Evolutionary conservation across 1,140 invertebrate species (phyloP), one percentile per base, ranked within the genome.

Genomic region (Drosophila aff.): DNA sequence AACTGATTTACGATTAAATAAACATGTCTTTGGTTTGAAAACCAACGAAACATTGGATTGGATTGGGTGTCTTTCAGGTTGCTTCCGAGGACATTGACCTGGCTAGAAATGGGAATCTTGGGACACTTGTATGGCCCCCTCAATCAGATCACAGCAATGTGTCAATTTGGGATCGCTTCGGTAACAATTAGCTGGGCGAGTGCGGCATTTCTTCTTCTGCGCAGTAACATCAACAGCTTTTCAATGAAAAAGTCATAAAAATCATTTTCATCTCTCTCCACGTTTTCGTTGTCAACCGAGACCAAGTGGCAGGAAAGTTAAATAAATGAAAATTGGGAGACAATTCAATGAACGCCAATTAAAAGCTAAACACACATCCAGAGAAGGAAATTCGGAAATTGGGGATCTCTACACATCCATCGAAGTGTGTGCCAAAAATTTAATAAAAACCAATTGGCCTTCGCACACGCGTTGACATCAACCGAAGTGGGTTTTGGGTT

Each of bases 321-420:
- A 18, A 68, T 68, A 69, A 60, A 23, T 72, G 69, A 61, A 78
- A 72, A 79, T 72, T 79, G 76, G 59, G 47, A 65, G 81, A 65
- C 84, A 81, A 84, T 89, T 89, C 78, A 90, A 89, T 89, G 85
- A 84, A 75, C 41, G 57, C 55, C 84, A 89, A 89, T 89, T 89
- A 89, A 81, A 38, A 60, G 58, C 69, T 69, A 75, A 79, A 76
- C 64, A 40, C 63, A 71, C 72, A 47, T 4, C 46, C 40, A 60
- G 47, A 60, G 78, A 72, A 81, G 38, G 11, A 73, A 49, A 49
- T 44, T 49, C 44, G 57, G 73, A 65, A 18, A 55, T 55, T 38
- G 8, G 33, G 8, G 52, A 55, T 26, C 46, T 16, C 46, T 16
- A 26, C 13, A 26, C 23, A 16, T 13, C 3, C 8, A 50, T 72